Conservation (phyloP, 2,888 invertebrate species). For the Halictus quadricinctus region DNA sequence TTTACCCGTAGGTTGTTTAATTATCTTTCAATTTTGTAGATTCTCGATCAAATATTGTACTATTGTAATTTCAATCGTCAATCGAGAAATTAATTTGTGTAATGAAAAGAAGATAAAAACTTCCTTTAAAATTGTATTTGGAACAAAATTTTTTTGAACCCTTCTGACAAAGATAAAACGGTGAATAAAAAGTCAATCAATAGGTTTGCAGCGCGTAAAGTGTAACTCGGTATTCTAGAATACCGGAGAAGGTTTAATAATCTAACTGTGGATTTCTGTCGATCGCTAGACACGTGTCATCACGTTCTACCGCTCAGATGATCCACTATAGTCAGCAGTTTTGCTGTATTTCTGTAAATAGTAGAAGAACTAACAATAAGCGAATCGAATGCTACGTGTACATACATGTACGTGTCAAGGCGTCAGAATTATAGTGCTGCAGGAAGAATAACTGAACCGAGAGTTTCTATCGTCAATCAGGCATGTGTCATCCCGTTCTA, state of each 20-base stretch:
- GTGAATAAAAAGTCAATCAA: too few species aligned
- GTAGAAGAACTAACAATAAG: not conserved
- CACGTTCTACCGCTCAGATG: not conserved
- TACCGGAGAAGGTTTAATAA: not conserved
- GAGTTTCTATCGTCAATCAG: not conserved
- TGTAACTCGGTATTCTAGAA: not conserved
- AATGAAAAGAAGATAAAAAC: too few species aligned
- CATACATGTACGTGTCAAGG: not conserved
- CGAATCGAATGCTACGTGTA: not conserved
- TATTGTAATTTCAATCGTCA: too few species aligned
- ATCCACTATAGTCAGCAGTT: not conserved
- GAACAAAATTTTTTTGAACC: too few species aligned
- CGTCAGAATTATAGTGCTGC: not conserved
- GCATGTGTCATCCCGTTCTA: not conserved
- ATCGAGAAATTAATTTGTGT: too few species aligned
- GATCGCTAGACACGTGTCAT: not conserved
- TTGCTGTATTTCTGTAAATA: not conserved
- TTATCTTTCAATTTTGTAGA: too few species aligned
- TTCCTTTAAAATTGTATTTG: too few species aligned
- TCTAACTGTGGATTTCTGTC: not conserved
- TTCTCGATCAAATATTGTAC: too few species aligned
- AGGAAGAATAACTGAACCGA: not conserved
- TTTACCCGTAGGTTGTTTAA: not conserved
- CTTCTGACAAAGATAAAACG: too few species aligned
- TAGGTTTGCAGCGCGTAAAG: too few species aligned